A percentile compares a stretch with the other conserved stretches of the same genome.
Evolutionary conservation across 2,888 invertebrate species (phyloP).

Genomic region (Nephrotoma appendiculata): DNA sequence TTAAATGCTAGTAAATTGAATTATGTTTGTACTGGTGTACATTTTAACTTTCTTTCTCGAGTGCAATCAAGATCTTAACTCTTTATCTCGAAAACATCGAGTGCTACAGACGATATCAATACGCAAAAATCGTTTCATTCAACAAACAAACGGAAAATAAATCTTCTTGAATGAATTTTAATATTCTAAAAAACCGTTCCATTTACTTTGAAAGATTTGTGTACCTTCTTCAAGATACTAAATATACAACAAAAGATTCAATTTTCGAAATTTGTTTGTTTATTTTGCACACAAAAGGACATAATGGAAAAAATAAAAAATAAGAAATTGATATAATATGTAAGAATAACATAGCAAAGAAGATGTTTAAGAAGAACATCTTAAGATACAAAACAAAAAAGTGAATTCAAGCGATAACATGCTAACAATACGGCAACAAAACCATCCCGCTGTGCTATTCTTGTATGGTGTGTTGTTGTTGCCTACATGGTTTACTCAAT

Average conservation of each 20-base stretch:
- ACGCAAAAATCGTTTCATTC: background rate
- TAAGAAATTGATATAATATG: background rate
- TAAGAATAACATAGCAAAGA: background rate
- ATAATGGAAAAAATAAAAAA: background rate
- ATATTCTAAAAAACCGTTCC: background rate
- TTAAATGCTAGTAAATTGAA: no score
- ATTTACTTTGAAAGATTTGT: background rate
- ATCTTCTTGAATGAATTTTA: background rate
- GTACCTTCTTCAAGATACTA: background rate
- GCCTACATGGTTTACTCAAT: background rate
- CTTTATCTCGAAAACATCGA: no score
- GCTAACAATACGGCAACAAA: conserved; percentile 35
- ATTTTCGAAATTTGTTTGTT: background rate
- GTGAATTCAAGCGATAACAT: conserved; percentile 31
- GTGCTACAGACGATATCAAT: background rate
- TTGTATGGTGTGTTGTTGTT: background rate
- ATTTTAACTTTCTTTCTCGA: no score
- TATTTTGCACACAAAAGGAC: background rate
- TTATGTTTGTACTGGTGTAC: no score
- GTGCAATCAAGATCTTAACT: no score
- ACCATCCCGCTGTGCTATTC: conserved; percentile 27
- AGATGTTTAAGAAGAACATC: conserved; percentile 5
- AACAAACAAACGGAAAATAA: background rate
- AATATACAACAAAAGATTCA: background rate
- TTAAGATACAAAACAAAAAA: conserved; percentile 3